phyloP scores from a whole-genome alignment of 2,113 vertebrate genomes.

The Tamias sibiricus region DNA sequence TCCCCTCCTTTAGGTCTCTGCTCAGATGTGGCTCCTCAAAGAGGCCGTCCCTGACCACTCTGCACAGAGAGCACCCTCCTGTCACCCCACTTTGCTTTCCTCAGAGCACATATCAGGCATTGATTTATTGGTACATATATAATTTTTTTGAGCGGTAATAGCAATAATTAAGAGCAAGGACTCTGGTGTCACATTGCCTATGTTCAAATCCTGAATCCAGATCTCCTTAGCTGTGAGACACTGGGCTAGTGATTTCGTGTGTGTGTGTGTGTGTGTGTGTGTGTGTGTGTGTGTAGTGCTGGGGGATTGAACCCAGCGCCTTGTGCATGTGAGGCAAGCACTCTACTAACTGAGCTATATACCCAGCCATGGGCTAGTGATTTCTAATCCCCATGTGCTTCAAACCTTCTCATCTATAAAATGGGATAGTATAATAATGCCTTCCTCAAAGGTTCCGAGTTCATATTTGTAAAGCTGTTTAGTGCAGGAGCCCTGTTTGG shows the following conservation, averaged over 20 bases:
- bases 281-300: too few relatives aligned
- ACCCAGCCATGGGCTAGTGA: background rate
- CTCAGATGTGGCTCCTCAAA: background rate
- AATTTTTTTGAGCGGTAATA: background rate
- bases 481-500: too few relatives aligned
- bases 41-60: background rate
- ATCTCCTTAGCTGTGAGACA: background rate
- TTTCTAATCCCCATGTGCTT: background rate
- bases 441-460: background rate
- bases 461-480: background rate
- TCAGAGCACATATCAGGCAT: background rate
- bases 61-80: background rate
- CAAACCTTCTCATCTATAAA: background rate
- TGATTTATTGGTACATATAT: background rate
- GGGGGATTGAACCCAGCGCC: too few relatives aligned
- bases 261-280: too few relatives aligned
- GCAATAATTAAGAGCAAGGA: background rate
- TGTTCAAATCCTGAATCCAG: slow-evolving; percentile 21
- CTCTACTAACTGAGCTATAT: too few relatives aligned
- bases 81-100: background rate
- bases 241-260: background rate
- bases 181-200: background rate
- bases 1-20: background rate
- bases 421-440: background rate
- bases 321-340: too few relatives aligned